Base-by-base conservation (phyloP, 2,888 invertebrate species). In the Protophormia terraenovae region DNA sequence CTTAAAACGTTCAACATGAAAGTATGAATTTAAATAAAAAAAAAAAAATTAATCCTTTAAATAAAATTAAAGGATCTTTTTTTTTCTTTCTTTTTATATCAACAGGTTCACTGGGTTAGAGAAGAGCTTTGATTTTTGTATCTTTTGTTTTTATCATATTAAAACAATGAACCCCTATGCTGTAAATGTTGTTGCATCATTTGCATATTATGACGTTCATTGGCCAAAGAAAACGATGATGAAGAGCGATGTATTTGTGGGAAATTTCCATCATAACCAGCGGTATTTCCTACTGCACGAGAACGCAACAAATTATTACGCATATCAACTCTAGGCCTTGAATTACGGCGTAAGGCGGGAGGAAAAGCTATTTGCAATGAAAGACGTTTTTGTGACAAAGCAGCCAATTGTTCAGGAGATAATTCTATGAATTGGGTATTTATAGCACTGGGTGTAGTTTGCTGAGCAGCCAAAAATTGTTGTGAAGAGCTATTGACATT, bases 321-420 rank as follows among this genome's bases (percentile, higher is more conserved):
- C 82, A 91, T 90, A 69, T 87, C 77, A 1, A 87, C 55, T 16
- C 90, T 89, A 8, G 89, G 88, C 2, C 89, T 88, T 10, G 89
- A 89, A 32, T 88, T 90, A 3, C 91, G 90, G 4, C 90, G 89
- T 45, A 90, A 22, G n/a, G 83, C 38, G 5, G 89, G 89, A 53
- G 91, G 92, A 73, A 92, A 91, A 71, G 92, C 90, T 87, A 92
- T 92, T 89, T 92, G 92, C 82, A 92, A 87, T 14, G 92, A 92
- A 50, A 92, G 89, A 32, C 92, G 92, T 85, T 92, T 92, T 83
- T 91, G 89, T 41, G 92, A 92, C 62, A 92, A 88, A 4, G 90
- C 88, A 62, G 92, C 91, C 87, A 92, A 87, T 79, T 92, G 93
- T 4, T 92, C 91, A 0, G 92, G 93, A 29, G 90, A 90, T 41